These are phyloP conservation scores for Miltochrista miniata DNA, from an alignment of 2,888 invertebrate genomes.

Conservation along the genomic window DNA sequence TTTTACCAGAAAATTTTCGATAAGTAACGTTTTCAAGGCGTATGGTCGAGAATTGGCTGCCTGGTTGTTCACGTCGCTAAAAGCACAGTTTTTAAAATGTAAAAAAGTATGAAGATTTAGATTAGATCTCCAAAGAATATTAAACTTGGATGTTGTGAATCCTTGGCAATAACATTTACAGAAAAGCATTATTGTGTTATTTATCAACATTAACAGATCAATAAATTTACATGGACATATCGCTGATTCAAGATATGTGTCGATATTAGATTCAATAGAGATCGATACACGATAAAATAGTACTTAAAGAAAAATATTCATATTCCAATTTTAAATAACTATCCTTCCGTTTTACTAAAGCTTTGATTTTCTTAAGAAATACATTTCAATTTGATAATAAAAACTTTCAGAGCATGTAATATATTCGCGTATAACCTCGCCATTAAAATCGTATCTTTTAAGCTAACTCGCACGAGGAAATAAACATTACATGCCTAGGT, in stretches of 20 bases:
- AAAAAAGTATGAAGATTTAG: too few relatives aligned
- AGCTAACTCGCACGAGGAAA: background rate
- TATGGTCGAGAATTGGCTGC: too few relatives aligned
- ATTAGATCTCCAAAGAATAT: too few relatives aligned
- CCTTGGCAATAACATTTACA: too few relatives aligned
- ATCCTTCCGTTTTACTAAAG: background rate
- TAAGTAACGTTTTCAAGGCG: too few relatives aligned
- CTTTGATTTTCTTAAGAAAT: conserved; percentile 3
- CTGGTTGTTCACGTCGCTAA: too few relatives aligned
- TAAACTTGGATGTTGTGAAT: too few relatives aligned
- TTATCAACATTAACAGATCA: conserved; percentile 23
- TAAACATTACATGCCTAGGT: too few relatives aligned
- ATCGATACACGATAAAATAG: conserved; percentile 5
- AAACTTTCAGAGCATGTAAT: conserved; percentile 42
- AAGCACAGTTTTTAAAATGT: too few relatives aligned
- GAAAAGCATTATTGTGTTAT: too few relatives aligned
- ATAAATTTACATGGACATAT: conserved; percentile 29
- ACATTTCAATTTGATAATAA: conserved; percentile 1
- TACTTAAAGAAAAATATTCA: conserved; percentile 15
- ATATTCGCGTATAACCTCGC: conserved; percentile 40
- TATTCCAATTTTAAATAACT: too few relatives aligned
- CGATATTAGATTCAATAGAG: background rate
- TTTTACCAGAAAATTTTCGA: too few relatives aligned
- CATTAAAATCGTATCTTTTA: conserved; percentile 8
- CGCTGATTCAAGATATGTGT: conserved; percentile 8